Evolutionary conservation across 2,113 vertebrate species (phyloP).

Genomic region (Neogobius melanostomus): DNA sequence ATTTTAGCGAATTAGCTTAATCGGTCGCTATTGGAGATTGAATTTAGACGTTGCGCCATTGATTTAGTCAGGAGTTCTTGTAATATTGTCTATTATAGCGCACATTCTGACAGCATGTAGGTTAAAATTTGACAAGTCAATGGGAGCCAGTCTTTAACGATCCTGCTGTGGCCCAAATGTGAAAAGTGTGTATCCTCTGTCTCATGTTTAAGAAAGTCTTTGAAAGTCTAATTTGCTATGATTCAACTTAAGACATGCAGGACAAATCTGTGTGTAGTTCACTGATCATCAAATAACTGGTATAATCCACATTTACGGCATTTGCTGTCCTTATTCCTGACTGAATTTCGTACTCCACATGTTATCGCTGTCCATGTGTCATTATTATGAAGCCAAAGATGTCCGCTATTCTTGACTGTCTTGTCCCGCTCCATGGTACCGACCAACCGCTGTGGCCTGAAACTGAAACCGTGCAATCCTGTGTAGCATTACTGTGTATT

Average conservation of each 20-base stretch:
- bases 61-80: no score
- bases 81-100: no score
- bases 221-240: background rate
- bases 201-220: background rate
- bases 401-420: constrained; percentile 35
- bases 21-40: no score
- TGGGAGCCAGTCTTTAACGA: background rate
- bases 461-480: constrained; percentile 71
- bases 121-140: background rate
- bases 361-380: background rate
- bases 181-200: background rate
- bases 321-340: background rate
- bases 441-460: constrained; percentile 71
- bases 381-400: constrained; percentile 72
- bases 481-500: constrained; percentile 66
- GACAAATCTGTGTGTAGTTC: background rate
- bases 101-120: no score
- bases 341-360: constrained; percentile 8
- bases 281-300: background rate
- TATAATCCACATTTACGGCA: background rate
- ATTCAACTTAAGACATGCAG: background rate
- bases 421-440: constrained; percentile 60
- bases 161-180: background rate
- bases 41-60: no score
- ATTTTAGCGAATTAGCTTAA: no score